Base-by-base conservation (phyloP, 1,140 invertebrate species). In the Ceratosolen fusciceps region DNA sequence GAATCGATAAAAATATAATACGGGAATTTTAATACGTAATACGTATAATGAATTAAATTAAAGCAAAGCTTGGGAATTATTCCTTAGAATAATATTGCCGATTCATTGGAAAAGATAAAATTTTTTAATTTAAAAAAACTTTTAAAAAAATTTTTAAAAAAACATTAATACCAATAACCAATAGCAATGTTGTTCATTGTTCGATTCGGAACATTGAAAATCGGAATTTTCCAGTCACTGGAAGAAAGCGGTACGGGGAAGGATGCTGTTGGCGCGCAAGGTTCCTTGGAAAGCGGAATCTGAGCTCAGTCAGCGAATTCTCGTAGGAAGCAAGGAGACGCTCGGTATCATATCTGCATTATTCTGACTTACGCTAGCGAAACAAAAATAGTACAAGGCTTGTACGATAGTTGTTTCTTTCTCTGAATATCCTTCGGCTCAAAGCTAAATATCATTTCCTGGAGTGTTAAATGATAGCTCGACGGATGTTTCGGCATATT, bases 331-430 rank as follows among this genome's bases (percentile, higher is more conserved):
- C 19, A n/a, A 1, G 7, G 29, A 77, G 83, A 54, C 73, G 84
- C 80, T 79, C 85, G 85, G 83, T 83, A 84, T 81, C 80, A 82
- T 83, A 86, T 84, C 87, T 87, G 87, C 86, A 89, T 89, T 89
- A 89, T 88, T 88, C 88, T 88, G 85, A 70, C 79, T 87, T 86
- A 88, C 86, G 85, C 84, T 85, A 80, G 84, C 79, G 43, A 82
- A 21, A 37, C 2, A 68, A 68, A 68, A 47, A 47, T 9, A n/a
- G 24, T 39, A 16, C 7, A n/a, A 68, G 14, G 37, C 34, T 52
- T 21, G 81, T 76, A 65, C 14, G 60, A n/a, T 37, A n/a, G 24
- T 24, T 39, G 8, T 52, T 9, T 21, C 49, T 16, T 19, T 19
- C 49, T 9, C 10, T 52, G 14, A 19, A 8, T 21, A 5, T 19